Conservation (phyloP, 2,113 vertebrate genomes). For the Sorex araneus region DNA sequence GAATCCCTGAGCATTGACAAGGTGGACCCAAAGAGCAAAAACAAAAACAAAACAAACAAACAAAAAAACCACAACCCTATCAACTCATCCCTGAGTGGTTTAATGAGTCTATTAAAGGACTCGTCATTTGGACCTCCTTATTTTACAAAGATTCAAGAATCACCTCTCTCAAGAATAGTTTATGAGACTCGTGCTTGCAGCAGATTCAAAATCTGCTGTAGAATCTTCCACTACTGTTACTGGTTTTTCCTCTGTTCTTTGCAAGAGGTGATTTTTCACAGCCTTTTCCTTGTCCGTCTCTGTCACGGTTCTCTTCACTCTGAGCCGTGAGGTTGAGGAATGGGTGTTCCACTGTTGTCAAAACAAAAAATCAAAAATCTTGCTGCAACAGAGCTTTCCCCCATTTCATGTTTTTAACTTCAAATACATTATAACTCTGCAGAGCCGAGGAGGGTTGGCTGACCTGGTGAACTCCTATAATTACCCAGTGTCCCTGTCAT, state of each 20-base stretch:
- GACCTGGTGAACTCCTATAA: conserved; percentile 21
- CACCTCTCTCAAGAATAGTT: neutral
- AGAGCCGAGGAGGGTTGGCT: neutral
- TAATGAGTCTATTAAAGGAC: neutral
- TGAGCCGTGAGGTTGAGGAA: neutral
- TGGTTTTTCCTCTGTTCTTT: conserved; percentile 12
- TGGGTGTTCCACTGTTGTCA: neutral
- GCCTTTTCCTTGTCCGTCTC: neutral
- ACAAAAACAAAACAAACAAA: too few species aligned
- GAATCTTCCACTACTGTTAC: neutral
- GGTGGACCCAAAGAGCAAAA: too few species aligned
- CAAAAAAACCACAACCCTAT: too few species aligned
- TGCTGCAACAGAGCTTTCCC: neutral
- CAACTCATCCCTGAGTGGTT: neutral
- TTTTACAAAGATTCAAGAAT: neutral
- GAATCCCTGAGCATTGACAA: too few species aligned
- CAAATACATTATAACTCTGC: neutral
- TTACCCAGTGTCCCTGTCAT: neutral
- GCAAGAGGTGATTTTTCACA: neutral
- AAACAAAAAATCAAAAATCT: neutral
- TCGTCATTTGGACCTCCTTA: neutral
- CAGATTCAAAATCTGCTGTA: neutral
- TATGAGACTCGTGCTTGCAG: neutral
- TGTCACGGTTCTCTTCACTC: neutral
- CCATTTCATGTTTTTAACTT: conserved; percentile 28